Conservation (phyloP, 2,113 vertebrate species). For the Sinocyclocheilus anophthalmus region DNA sequence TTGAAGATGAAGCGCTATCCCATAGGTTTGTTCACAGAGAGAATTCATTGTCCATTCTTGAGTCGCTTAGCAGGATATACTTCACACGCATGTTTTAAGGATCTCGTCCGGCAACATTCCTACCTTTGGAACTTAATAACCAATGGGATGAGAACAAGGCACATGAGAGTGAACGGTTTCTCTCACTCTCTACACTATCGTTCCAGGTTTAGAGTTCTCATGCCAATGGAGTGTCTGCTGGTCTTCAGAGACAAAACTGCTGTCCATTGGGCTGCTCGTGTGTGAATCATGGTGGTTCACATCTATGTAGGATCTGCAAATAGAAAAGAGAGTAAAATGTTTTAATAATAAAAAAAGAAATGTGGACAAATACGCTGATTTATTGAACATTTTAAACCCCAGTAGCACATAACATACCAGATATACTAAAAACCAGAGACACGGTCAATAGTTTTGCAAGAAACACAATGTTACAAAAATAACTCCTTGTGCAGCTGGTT, state of each 20-base stretch:
- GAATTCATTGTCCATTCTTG: conserved; percentile 28
- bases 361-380: neutral
- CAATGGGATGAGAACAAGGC: conserved; percentile 74
- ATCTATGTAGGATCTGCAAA: conserved; percentile 81
- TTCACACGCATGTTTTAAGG: conserved; percentile 21
- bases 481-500: neutral
- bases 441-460: neutral
- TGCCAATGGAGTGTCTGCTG: conserved; percentile 87
- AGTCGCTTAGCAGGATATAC: conserved; percentile 18
- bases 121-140: conserved; percentile 59
- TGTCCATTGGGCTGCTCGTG: conserved; percentile 70
- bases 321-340: conserved; percentile 50
- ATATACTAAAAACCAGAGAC: conserved; percentile 27
- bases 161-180: conserved; percentile 67
- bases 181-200: conserved; percentile 83
- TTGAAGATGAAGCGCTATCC: conserved; percentile 55
- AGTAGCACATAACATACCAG: neutral
- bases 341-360: neutral
- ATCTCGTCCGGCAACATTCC: conserved; percentile 36
- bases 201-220: conserved; percentile 92
- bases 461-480: neutral
- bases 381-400: conserved; percentile 41
- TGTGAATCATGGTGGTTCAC: conserved; percentile 75
- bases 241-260: conserved; percentile 75
- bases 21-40: neutral